These are phyloP conservation scores for Belonocnema kinseyi DNA, from an alignment of 1,140 invertebrate genomes.

Conservation along the genomic window DNA sequence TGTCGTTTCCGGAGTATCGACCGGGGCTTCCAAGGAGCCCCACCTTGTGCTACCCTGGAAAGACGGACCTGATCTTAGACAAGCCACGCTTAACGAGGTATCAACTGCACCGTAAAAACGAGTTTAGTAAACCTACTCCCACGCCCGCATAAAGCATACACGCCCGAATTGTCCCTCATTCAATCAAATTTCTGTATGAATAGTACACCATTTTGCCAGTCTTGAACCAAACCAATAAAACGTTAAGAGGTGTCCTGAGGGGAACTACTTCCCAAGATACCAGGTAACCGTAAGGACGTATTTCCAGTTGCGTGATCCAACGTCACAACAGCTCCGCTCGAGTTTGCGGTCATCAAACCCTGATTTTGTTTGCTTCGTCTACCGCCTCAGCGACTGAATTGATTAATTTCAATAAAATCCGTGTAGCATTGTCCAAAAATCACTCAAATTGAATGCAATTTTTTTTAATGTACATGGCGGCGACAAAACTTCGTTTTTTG, in stretches of 20 bases:
- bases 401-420: neutral
- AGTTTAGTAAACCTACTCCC: constrained; percentile 46
- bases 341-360: constrained; percentile 27
- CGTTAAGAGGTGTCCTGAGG: neutral
- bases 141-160: constrained; percentile 29
- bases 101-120: constrained; percentile 50
- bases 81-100: constrained; percentile 58
- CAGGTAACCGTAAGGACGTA: constrained; percentile 21
- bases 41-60: constrained; percentile 32
- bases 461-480: too few species aligned
- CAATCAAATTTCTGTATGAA: constrained; percentile 44
- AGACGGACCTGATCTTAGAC: constrained; percentile 53
- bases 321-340: constrained; percentile 21
- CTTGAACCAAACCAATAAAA: constrained; percentile 28
- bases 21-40: constrained; percentile 32
- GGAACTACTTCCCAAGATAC: neutral
- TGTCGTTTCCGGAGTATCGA: constrained; percentile 46
- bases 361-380: constrained; percentile 31
- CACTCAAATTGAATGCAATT: neutral
- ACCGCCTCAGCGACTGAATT: neutral
- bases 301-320: constrained; percentile 26
- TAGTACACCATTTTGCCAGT: constrained; percentile 41
- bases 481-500: too few species aligned
- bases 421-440: neutral
- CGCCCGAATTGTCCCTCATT: constrained; percentile 36